phyloP scores from a whole-genome alignment of 2,797 vertebrate genomes.

The Falco biarmicus region DNA sequence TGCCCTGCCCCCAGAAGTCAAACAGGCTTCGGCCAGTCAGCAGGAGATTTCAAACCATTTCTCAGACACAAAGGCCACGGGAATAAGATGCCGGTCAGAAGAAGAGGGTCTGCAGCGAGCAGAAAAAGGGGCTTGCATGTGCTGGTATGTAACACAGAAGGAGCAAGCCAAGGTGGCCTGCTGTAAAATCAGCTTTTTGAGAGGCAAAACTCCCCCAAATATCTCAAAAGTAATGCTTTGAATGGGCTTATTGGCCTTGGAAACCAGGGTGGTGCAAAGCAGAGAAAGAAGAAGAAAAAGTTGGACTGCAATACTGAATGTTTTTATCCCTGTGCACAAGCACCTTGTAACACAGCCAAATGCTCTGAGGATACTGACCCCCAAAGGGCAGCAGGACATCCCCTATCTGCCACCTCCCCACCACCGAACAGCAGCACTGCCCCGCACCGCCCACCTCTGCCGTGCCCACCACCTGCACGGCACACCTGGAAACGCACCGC shows the following conservation, averaged over 20 bases:
- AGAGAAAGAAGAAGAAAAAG: background rate
- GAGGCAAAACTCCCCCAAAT: background rate
- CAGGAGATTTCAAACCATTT: slow-evolving; percentile 99
- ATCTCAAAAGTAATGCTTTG: background rate
- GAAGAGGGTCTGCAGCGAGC: slow-evolving; percentile 88
- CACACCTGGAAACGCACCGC: background rate
- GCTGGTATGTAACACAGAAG: background rate
- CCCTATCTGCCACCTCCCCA: background rate
- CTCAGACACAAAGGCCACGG: slow-evolving; percentile 99
- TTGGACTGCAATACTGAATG: rapidly evolving
- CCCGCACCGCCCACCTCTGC: background rate
- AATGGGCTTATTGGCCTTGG: background rate
- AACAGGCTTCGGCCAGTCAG: slow-evolving; percentile 91
- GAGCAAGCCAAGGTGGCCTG: slow-evolving; percentile 27
- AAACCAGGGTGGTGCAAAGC: background rate
- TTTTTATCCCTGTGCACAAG: background rate
- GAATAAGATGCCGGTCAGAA: slow-evolving; percentile 97
- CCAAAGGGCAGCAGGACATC: background rate
- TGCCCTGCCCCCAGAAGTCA: slow-evolving; percentile 87
- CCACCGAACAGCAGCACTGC: background rate
- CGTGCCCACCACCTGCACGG: background rate
- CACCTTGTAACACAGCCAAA: background rate
- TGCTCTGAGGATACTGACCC: too few species aligned
- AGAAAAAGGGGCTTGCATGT: slow-evolving; percentile 67
- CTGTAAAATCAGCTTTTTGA: background rate